Percentiles rank a stretch among this genome's conserved stretches.
Conservation (phyloP, 2,113 vertebrate species). For the Oryctolagus cuniculus region DNA sequence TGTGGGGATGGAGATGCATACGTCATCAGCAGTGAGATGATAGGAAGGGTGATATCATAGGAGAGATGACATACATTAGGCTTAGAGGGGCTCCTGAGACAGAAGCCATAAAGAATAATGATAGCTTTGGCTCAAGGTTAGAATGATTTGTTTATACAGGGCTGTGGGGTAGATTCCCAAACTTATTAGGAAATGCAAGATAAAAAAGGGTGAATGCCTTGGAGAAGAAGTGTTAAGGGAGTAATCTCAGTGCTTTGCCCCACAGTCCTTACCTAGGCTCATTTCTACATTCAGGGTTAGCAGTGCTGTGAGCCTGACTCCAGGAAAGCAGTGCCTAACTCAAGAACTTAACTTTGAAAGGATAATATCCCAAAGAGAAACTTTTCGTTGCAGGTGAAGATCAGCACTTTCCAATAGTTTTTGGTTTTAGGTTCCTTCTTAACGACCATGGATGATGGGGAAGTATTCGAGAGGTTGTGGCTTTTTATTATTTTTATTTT, state of each 20-base stretch:
- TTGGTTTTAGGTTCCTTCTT: slow-evolving; percentile 22
- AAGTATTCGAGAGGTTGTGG: not conserved
- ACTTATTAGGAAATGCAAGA: not conserved
- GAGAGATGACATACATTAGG: not conserved
- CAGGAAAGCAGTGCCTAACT: not conserved
- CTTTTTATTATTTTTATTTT: no score
- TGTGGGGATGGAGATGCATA: not conserved
- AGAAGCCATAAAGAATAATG: not conserved
- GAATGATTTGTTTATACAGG: not conserved
- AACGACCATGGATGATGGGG: not conserved
- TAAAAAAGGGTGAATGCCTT: not conserved
- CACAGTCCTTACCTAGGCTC: not conserved
- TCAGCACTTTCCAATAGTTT: slow-evolving; percentile 7
- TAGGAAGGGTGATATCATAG: not conserved
- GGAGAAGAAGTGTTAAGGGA: not conserved
- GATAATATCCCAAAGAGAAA: not conserved
- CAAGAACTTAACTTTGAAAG: slow-evolving; percentile 30
- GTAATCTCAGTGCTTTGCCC: not conserved
- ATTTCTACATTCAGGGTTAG: not conserved
- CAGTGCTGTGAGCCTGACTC: not conserved
- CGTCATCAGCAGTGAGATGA: not conserved
- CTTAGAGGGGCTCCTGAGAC: not conserved
- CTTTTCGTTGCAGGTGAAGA: not conserved
- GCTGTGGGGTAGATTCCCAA: not conserved
- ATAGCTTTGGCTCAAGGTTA: not conserved